A percentile compares a stretch with the other conserved stretches of the same genome.
These are phyloP conservation scores for Harpagifer antarcticus DNA, from an alignment of 2,797 vertebrate genomes.

Conservation along the genomic window DNA sequence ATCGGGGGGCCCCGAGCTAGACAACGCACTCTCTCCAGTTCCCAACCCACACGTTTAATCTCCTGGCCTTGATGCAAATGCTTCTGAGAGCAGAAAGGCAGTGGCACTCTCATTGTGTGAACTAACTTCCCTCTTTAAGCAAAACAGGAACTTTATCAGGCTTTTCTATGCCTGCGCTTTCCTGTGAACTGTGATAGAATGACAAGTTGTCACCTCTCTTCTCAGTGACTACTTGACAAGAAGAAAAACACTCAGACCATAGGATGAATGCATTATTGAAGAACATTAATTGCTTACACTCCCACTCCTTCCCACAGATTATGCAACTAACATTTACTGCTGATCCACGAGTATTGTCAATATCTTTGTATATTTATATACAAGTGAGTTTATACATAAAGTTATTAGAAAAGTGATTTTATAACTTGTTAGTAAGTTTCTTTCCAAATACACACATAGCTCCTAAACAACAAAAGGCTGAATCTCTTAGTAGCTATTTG, in stretches of 20 bases:
- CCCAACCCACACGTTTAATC: constrained; percentile 85
- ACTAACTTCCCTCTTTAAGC: constrained; percentile 78
- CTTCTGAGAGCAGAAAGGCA: constrained; percentile 75
- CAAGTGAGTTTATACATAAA: constrained; percentile 4
- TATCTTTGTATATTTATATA: background rate
- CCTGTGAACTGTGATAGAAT: constrained; percentile 55
- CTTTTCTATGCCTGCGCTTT: constrained; percentile 50
- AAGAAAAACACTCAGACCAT: background rate
- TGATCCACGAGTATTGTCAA: constrained; percentile 18
- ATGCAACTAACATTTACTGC: constrained; percentile 31
- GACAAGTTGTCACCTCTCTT: constrained; percentile 52
- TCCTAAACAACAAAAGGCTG: constrained; percentile 6
- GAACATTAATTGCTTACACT: constrained; percentile 28
- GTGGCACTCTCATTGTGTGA: constrained; percentile 65
- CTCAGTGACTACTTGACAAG: constrained; percentile 19
- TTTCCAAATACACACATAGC: background rate
- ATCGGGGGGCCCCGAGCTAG: constrained; percentile 72
- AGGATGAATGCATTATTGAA: background rate
- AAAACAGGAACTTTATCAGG: constrained; percentile 77
- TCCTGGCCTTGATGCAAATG: constrained; percentile 85
- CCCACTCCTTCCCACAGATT: constrained; percentile 35
- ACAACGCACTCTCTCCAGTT: constrained; percentile 78
- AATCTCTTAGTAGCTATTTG: background rate
- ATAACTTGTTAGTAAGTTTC: background rate
- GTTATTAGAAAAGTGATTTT: constrained; percentile 3